Evolutionary conservation across 2,888 invertebrate genomes (phyloP), one percentile per base, ranked within the genome.

Genomic region (Phaonia tiefii): DNA sequence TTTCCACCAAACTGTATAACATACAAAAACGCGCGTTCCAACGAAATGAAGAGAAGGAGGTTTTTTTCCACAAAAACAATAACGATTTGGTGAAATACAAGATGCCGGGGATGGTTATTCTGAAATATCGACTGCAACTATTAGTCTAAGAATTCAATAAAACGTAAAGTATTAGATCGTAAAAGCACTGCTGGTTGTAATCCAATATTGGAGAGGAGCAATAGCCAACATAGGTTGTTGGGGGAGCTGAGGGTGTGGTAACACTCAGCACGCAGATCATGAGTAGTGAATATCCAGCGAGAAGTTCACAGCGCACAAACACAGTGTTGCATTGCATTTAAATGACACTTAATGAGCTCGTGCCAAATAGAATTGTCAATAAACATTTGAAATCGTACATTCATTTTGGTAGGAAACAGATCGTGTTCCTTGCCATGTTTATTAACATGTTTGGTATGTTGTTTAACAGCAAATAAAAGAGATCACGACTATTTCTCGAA

Each of bases 331-430:
- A 49, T 85, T 86, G 89, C 87, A 88, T 88, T 88, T 88, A 88
- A 88, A 88, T 88, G 87, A 87, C 84, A 85, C 86, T 88, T 88
- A 88, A 88, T 88, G 89, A 88, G 88, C 88, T 88, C 88, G 89
- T 88, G 89, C 88, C 88, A 87, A 86, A 86, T 86, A 85, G 86
- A 88, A 88, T 86, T 86, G 80, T 80, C 79, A 37, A 54, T 70
- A 10, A n/a, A 20, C 51, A 54, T 74, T 65, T 37, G 22, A 58
- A 65, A 20, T 46, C 8, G 17, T 22, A 54, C 7, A 51, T 51
- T 17, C 22, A 51, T 4, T 2, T 1, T n/a, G 46, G 4, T 31
- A 13, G n/a, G 8, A 42, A 54, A 74, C 63, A 77, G 77, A 79
- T 81, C 82, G 75, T 83, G 83, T 82, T 73, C 60, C 25, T 54